These are phyloP conservation scores for Rhinolophus sinicus DNA, from an alignment of 2,113 vertebrate genomes.

Conservation along the genomic window DNA sequence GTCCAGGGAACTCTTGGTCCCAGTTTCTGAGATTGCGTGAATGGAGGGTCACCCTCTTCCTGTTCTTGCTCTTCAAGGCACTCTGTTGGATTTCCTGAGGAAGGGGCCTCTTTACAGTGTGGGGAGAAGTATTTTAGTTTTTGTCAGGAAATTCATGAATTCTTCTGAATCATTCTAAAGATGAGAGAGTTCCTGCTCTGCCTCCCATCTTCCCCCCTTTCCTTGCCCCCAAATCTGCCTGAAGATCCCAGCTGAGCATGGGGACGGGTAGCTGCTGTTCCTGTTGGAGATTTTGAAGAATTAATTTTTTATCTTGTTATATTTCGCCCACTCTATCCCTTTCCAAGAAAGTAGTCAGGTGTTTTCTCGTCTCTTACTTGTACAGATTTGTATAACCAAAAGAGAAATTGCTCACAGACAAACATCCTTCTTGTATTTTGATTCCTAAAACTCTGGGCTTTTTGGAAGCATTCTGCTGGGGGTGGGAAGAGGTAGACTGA, in stretches of 20 bases:
- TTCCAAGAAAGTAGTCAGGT: background rate
- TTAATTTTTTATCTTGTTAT: background rate
- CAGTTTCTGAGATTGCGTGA: background rate
- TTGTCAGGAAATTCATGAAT: background rate
- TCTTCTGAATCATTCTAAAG: background rate
- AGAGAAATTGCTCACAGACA: background rate
- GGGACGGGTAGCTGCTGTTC: background rate
- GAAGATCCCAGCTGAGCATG: background rate
- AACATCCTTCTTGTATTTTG: background rate
- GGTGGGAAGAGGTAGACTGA: background rate
- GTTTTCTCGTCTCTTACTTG: background rate
- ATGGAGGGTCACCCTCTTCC: background rate
- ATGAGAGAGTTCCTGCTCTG: background rate
- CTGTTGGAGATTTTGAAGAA: background rate
- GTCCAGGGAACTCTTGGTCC: background rate
- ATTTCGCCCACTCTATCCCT: background rate
- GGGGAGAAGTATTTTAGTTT: background rate
- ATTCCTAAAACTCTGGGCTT: background rate
- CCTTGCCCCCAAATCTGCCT: background rate
- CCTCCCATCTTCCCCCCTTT: background rate
- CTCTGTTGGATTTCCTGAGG: background rate
- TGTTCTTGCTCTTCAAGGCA: background rate
- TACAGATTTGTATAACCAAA: background rate
- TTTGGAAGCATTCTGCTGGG: background rate
- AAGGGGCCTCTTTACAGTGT: background rate